These are phyloP conservation scores for Zootermopsis nevadensis DNA, from an alignment of 2,888 invertebrate species.

Conservation along the genomic window DNA sequence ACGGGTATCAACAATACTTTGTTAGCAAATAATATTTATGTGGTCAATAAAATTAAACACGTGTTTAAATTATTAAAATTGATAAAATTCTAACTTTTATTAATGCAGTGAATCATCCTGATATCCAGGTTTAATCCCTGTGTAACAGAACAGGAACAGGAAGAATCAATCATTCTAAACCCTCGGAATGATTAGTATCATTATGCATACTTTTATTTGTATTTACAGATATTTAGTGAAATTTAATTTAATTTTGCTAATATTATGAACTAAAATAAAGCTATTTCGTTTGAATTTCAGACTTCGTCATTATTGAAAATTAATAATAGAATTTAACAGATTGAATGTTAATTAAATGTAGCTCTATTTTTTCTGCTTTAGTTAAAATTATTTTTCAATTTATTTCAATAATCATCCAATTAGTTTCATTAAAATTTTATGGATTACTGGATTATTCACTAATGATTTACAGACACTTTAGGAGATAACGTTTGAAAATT, in stretches of 20 bases:
- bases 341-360: not conserved
- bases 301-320: conserved; percentile 3
- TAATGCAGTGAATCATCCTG: not conserved
- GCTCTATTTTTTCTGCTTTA: not conserved
- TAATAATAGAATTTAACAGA: conserved; percentile 5
- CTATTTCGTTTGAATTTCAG: not conserved
- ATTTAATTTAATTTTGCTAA: not conserved
- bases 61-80: not conserved
- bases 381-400: not conserved
- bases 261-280: not conserved
- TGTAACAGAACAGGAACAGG: not conserved
- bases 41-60: not conserved
- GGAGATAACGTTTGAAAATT: not conserved
- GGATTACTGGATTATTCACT: not conserved
- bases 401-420: conserved; percentile 10
- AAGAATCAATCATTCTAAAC: not conserved
- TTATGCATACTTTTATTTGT: not conserved
- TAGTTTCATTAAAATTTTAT: conserved; percentile 1
- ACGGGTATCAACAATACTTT: not conserved
- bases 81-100: not conserved
- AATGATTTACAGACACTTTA: not conserved
- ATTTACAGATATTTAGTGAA: conserved; percentile 4
- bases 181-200: not conserved
- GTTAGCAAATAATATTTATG: not conserved
- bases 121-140: not conserved